Base-by-base conservation (phyloP, 2,113 vertebrate genomes). In the Cyprinodon brontotheroides region DNA sequence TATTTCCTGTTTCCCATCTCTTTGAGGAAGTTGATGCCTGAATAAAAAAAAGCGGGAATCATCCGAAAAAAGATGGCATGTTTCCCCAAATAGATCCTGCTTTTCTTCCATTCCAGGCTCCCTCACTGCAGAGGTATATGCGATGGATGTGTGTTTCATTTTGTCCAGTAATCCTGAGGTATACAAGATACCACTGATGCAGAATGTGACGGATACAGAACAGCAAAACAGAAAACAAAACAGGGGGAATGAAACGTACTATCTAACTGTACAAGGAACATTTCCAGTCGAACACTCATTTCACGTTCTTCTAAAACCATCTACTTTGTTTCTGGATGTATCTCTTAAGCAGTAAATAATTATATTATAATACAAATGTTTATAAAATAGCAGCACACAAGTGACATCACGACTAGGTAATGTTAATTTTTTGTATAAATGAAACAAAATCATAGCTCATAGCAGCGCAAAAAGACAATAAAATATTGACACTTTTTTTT, bases 351-450 rank as follows among this genome's bases (percentile, higher is more conserved):
- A 95, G 97, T 97, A 98, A 98, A 98, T 98, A 97, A 98, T 94
- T 98, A 97, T 97, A 98, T 97, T 97, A 98, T 94, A 94, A 94
- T 97, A 98, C 97, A 97, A 97, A 97, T 95, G 97, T 98, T 97
- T 98, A 97, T 97, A 99, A 98, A 97, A 98, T 98, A 99, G 97
- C 97, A 99, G 97, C 97, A 98, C 97, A 99, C 97, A 96, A 93
- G 97, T 99, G 97, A 99, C 96, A 96, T 97, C 97, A 98, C 97
- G 95, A 96, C 96, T 97, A 97, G 92, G 96, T 96, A 97, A 97
- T 97, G 96, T 97, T 96, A 96, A 94, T 97, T 95, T 96, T 95
- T 92, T 93, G 97, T 97, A 96, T 97, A 94, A 93, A 97, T 97
- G 95, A 96, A 97, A 94, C 94, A 96, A 94, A 96, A 96, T 96